phyloP scores from a whole-genome alignment of 2,888 invertebrate genomes.

The Graphium colonna region DNA sequence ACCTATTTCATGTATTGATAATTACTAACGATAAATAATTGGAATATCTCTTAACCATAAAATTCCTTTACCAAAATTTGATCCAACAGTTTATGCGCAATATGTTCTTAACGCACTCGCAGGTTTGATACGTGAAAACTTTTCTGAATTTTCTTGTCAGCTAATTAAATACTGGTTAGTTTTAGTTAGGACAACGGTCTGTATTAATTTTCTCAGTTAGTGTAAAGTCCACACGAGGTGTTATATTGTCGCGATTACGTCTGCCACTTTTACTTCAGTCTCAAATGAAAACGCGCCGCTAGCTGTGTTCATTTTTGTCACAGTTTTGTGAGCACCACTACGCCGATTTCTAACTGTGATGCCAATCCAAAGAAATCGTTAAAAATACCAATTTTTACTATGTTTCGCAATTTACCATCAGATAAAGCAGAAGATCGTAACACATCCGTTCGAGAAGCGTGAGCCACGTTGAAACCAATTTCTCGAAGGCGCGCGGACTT shows the following conservation, averaged over 20 bases:
- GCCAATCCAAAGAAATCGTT: neutral
- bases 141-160: neutral
- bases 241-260: slow-evolving; percentile 3
- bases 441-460: neutral
- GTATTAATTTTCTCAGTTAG: slow-evolving; percentile 8
- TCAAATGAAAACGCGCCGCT: slow-evolving; percentile 8
- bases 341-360: slow-evolving; percentile 3
- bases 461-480: neutral
- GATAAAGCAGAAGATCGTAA: neutral
- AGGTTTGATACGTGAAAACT: too few species aligned
- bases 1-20: too few species aligned
- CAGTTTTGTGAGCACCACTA: slow-evolving; percentile 3
- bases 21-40: too few species aligned
- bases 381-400: neutral
- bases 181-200: neutral
- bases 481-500: neutral
- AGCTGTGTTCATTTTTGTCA: neutral
- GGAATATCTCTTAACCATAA: too few species aligned
- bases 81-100: too few species aligned
- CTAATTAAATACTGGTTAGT: neutral
- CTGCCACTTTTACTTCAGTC: slow-evolving; percentile 10
- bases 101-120: too few species aligned
- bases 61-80: too few species aligned
- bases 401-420: neutral
- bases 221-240: slow-evolving; percentile 3